These are phyloP conservation scores for Macrobrachium rosenbergii DNA, from an alignment of 1,140 invertebrate species.

Conservation along the genomic window DNA sequence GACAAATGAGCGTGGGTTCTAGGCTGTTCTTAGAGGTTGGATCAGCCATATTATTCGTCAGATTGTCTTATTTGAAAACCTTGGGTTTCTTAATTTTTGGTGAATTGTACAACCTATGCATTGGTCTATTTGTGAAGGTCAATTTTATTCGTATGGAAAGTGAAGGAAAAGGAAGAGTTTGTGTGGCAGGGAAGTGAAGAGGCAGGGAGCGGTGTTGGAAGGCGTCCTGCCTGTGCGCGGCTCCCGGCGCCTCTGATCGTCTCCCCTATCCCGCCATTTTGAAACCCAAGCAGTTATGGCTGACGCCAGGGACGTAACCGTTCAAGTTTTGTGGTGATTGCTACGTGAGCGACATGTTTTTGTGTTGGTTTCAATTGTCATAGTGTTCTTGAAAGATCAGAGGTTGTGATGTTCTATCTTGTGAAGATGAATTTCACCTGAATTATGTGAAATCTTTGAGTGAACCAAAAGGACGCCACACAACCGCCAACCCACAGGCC, in stretches of 20 bases:
- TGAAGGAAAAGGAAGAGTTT: neutral
- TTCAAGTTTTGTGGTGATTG: slow-evolving; percentile 55
- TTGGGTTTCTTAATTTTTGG: too few relatives aligned
- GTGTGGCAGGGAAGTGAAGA: neutral
- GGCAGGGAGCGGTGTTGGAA: neutral
- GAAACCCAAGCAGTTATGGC: slow-evolving; percentile 63
- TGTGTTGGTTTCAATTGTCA: neutral
- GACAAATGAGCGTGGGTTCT: slow-evolving; percentile 44
- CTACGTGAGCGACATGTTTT: slow-evolving; percentile 31
- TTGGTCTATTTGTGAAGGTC: neutral
- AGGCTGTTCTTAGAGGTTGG: slow-evolving; percentile 26
- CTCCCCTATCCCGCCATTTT: slow-evolving; percentile 52
- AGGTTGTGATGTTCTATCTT: slow-evolving; percentile 10
- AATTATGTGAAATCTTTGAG: slow-evolving; percentile 38
- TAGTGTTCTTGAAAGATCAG: slow-evolving; percentile 28
- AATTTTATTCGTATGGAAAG: neutral
- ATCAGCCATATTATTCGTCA: slow-evolving; percentile 47
- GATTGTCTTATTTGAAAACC: too few relatives aligned
- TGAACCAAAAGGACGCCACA: slow-evolving; percentile 41
- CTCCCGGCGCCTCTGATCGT: slow-evolving; percentile 42
- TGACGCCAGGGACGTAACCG: slow-evolving; percentile 47
- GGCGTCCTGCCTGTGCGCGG: slow-evolving; percentile 51
- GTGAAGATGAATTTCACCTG: slow-evolving; percentile 9
- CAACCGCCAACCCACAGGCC: slow-evolving; percentile 33
- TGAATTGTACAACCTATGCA: too few relatives aligned